Evolutionary conservation across 2,113 vertebrate genomes (phyloP).

Genomic region (Catharus minimus): DNA sequence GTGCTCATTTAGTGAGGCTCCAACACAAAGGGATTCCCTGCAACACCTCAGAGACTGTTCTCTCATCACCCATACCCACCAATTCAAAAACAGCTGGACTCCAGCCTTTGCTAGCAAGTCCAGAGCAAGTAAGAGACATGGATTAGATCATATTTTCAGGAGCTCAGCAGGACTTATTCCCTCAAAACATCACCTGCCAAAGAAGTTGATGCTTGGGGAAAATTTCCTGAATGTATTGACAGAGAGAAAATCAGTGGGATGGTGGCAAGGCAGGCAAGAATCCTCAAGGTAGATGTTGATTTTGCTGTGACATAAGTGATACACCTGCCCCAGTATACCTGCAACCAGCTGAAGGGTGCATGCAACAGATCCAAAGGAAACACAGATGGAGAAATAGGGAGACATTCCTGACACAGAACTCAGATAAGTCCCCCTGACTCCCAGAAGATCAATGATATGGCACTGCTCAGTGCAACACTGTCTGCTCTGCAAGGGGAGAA

Average conservation of each 20-base stretch:
- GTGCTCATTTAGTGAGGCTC: background rate
- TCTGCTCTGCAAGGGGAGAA: background rate
- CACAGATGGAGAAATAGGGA: background rate
- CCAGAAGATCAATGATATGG: background rate
- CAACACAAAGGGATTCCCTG: background rate
- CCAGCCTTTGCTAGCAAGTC: background rate
- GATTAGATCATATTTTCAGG: background rate
- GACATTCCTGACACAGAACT: background rate
- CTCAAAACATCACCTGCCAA: background rate
- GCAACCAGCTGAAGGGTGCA: background rate
- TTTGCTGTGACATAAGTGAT: background rate
- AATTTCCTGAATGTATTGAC: fast-evolving
- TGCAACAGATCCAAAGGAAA: background rate
- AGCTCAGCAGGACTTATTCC: background rate
- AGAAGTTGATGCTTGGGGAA: background rate
- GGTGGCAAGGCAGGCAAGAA: background rate
- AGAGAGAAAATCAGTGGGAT: fast-evolving
- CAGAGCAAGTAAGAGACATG: background rate
- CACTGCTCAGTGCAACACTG: fast-evolving
- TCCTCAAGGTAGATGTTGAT: background rate
- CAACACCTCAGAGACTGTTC: background rate
- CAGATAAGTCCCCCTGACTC: background rate
- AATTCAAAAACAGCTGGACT: background rate
- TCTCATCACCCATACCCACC: fast-evolving
- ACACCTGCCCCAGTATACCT: fast-evolving